phyloP scores from a whole-genome alignment of 1,140 invertebrate species.

The Triops longicaudatus region DNA sequence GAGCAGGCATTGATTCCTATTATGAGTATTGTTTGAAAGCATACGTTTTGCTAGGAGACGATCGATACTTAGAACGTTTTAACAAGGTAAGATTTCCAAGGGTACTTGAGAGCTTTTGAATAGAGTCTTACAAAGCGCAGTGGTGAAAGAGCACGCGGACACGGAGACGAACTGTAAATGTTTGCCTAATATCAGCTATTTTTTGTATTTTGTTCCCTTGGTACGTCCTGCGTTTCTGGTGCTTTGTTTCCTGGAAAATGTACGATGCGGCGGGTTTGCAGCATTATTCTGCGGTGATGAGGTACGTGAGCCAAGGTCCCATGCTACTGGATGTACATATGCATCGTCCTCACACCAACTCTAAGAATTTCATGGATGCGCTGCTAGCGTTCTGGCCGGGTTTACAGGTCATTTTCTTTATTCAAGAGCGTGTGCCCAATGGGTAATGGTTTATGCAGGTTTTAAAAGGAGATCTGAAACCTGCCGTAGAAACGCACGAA shows the following conservation, averaged over 20 bases:
- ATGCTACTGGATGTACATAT: constrained; percentile 96
- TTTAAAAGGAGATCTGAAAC: constrained; percentile 84
- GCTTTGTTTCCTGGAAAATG: neutral
- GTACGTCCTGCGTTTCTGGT: neutral
- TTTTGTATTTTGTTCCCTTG: neutral
- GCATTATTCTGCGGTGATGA: constrained; percentile 97
- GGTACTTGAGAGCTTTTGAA: too few relatives aligned
- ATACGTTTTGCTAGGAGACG: constrained; percentile 63
- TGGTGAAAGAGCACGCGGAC: neutral
- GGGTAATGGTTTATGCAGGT: constrained; percentile 45
- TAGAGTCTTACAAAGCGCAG: too few relatives aligned
- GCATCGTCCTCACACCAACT: constrained; percentile 90
- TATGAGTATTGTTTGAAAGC: constrained; percentile 98
- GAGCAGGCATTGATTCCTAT: constrained; percentile 98
- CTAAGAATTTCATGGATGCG: constrained; percentile 95
- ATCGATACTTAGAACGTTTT: constrained; percentile 82
- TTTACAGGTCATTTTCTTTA: constrained; percentile 59
- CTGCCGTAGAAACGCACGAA: constrained; percentile 94
- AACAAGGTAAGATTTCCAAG: constrained; percentile 53
- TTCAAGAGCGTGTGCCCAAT: constrained; percentile 1
- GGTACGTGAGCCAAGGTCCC: constrained; percentile 91
- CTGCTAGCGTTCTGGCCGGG: constrained; percentile 97
- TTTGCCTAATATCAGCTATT: neutral
- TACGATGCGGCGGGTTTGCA: constrained; percentile 35
- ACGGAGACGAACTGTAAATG: neutral